Percentiles rank a stretch among this genome's conserved stretches.
phyloP scores from a whole-genome alignment of 1,140 invertebrate genomes.

The Drosophila bifasciata region DNA sequence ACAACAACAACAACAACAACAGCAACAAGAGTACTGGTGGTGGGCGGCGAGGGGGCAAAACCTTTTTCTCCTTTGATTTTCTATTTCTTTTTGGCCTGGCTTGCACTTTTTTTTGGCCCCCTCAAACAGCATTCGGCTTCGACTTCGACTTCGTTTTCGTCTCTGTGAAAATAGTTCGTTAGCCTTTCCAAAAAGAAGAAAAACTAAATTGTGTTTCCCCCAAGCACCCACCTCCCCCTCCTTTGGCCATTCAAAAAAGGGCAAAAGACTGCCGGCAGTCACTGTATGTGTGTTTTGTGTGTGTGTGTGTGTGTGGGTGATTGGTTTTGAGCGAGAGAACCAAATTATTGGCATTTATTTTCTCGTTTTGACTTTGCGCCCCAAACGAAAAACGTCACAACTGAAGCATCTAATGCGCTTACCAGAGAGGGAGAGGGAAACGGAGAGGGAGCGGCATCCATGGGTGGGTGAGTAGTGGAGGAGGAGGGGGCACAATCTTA shows the following conservation, averaged over 20 bases:
- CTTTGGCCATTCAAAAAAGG: constrained; percentile 49
- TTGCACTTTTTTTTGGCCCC: constrained; percentile 70
- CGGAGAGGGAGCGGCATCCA: not conserved
- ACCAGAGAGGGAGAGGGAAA: constrained; percentile 20
- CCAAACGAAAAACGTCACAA: constrained; percentile 46
- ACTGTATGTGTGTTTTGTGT: not conserved
- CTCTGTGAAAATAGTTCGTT: constrained; percentile 81
- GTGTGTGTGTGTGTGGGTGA: constrained; percentile 57
- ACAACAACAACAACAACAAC: constrained; percentile 55
- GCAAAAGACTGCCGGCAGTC: constrained; percentile 27
- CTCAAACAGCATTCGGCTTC: constrained; percentile 42
- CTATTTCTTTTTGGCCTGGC: constrained; percentile 63
- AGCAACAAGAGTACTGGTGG: not conserved
- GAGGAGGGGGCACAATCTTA: constrained; percentile 39
- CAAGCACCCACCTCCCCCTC: not conserved
- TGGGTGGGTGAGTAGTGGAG: not conserved
- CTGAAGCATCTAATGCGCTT: constrained; percentile 79
- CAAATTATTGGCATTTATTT: constrained; percentile 82
- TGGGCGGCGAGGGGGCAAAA: constrained; percentile 16
- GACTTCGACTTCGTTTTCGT: constrained; percentile 46
- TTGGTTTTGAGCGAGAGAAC: constrained; percentile 77
- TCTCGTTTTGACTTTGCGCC: constrained; percentile 72
- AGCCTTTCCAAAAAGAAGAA: constrained; percentile 66
- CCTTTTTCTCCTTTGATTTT: constrained; percentile 67
- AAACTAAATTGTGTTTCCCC: constrained; percentile 71